Base-by-base conservation (phyloP, 2,888 invertebrate genomes). In the Lasioglossum lativentre region DNA sequence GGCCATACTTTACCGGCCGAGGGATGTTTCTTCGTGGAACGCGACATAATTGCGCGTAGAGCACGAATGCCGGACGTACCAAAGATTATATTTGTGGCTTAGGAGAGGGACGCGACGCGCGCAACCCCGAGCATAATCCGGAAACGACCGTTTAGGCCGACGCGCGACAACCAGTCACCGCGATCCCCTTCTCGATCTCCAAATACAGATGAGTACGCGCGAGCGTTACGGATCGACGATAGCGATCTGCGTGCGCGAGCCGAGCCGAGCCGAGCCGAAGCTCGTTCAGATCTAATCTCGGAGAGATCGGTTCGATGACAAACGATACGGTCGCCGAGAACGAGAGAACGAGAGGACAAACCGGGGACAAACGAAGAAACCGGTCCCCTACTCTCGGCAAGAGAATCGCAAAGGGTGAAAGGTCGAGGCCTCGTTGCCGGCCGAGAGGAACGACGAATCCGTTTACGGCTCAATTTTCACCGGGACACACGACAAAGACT, bases 141-240 rank as follows among this genome's bases (percentile, higher is more conserved):
- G 92, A 93, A 93, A 92, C 88, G 90, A 89, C 91, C 91, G 92
- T 93, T 92, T 89, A 86, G 86, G 73, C 78, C 78, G 82, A 56
- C 78, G 79, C 75, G 68, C 84, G 86, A 77, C 80, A 66, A 86
- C 88, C 79, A 85, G 80, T 85, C 85, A 59, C 77, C 75, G 68
- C 74, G 80, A 81, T 38, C 83, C 86, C 83, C 83, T 76, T 73
- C 82, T 87, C 87, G 87, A 89, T 92, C 90, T 87, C 78, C 86
- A 88, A 90, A 90, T 89, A 88, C 89, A 66, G 86, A 87, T 87
- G 87, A 89, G 88, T 89, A 90, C 87, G 87, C 89, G 83, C 75
- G 79, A 66, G 89, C 90, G 90, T 92, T 93, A 92, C 90, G 88
- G 86, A 92, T 92, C 89, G 87, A 56, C 82, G 94, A 94, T 93